Evolutionary conservation across 2,888 invertebrate genomes (phyloP).

Genomic region (Cantharis rufa): DNA sequence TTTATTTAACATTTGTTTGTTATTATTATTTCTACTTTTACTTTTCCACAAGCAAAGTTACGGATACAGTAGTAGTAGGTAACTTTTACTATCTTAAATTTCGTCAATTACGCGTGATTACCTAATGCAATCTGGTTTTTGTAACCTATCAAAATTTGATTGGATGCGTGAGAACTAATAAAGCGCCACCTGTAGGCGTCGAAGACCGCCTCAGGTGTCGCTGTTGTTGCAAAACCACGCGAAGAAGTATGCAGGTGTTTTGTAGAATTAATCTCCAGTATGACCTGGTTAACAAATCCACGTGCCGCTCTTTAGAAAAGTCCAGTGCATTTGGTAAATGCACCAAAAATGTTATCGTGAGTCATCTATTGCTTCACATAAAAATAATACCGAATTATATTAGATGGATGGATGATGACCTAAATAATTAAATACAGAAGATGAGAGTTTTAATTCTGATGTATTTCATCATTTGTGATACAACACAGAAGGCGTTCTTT

Average conservation of each 20-base stretch:
- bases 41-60: not conserved
- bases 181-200: slow-evolving; percentile 23
- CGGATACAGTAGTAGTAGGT: not conserved
- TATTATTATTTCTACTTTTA: not conserved
- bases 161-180: slow-evolving; percentile 22
- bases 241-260: slow-evolving; percentile 13
- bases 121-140: not conserved
- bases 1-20: not conserved
- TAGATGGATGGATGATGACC: slow-evolving; percentile 18
- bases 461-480: slow-evolving; percentile 29
- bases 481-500: slow-evolving; percentile 32
- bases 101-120: slow-evolving; percentile 13
- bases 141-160: not conserved
- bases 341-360: not conserved
- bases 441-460: slow-evolving; percentile 19
- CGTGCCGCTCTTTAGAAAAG: slow-evolving; percentile 10
- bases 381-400: not conserved
- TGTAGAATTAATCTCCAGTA: slow-evolving; percentile 12
- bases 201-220: not conserved
- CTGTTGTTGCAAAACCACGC: not conserved
- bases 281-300: slow-evolving; percentile 22
- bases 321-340: slow-evolving; percentile 5
- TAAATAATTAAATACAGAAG: slow-evolving; percentile 19
- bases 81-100: slow-evolving; percentile 7
- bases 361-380: not conserved